These are phyloP conservation scores for Catocala nupta DNA, from an alignment of 2,888 invertebrate genomes.

Conservation along the genomic window DNA sequence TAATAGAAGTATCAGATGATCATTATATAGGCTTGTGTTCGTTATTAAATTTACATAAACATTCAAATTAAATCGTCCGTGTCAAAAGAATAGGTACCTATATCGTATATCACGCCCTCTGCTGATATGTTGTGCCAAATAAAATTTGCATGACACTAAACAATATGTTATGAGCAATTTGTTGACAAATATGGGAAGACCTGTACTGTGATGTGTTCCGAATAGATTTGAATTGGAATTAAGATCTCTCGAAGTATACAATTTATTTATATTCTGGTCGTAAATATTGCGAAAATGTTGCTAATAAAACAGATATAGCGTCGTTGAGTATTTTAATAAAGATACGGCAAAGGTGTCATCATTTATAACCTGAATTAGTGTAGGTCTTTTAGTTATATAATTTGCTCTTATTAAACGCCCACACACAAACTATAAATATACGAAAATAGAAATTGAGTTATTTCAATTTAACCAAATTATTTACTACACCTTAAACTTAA, in stretches of 20 bases:
- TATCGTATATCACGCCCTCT: constrained; percentile 61
- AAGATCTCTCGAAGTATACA: constrained; percentile 5
- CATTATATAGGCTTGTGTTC: constrained; percentile 31
- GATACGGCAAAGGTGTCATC: background rate
- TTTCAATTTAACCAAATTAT: no score
- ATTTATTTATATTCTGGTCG: constrained; percentile 1
- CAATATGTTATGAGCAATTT: constrained; percentile 40
- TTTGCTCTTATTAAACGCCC: no score
- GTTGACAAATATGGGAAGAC: constrained; percentile 46
- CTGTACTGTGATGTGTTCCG: constrained; percentile 27
- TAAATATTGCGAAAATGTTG: background rate
- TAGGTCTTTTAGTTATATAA: no score
- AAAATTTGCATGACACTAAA: constrained; percentile 66
- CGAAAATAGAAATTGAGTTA: no score
- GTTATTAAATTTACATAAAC: constrained; percentile 44
- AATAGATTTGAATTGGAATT: constrained; percentile 19
- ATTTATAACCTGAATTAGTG: no score
- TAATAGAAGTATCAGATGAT: constrained; percentile 29
- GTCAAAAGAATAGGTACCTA: constrained; percentile 58
- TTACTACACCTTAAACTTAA: no score
- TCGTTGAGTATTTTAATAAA: background rate
- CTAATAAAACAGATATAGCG: background rate
- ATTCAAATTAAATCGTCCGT: constrained; percentile 45
- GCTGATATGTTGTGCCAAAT: constrained; percentile 64
- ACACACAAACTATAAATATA: no score